phyloP scores from a whole-genome alignment of 2,113 vertebrate species.

The Actenoides hombroni region DNA sequence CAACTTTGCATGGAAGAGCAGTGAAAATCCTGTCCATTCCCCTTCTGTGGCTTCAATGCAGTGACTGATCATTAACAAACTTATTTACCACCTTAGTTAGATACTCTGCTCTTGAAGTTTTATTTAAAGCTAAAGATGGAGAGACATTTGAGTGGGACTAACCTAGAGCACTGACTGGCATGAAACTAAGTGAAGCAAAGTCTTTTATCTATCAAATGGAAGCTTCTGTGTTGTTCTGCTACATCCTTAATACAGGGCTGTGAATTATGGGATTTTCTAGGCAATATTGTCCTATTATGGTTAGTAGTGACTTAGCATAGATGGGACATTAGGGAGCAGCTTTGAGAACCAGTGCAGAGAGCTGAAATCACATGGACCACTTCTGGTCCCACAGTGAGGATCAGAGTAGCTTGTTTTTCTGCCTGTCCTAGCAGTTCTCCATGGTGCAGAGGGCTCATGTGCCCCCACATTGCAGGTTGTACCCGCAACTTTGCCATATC shows the following conservation, averaged over 20 bases:
- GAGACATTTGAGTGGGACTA: not conserved
- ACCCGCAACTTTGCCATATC: no score
- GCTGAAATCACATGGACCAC: not conserved
- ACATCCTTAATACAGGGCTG: not conserved
- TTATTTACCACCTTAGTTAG: not conserved
- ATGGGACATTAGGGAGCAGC: not conserved
- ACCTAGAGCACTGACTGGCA: not conserved
- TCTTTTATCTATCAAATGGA: not conserved
- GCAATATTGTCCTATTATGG: not conserved
- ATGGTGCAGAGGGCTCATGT: not conserved
- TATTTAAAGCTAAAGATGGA: not conserved
- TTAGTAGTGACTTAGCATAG: not conserved
- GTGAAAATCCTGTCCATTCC: not conserved
- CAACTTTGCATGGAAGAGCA: not conserved
- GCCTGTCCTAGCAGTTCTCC: not conserved
- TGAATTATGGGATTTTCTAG: not conserved
- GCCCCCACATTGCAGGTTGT: not conserved
- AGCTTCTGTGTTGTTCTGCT: not conserved
- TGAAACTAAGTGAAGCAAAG: not conserved
- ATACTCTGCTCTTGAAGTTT: not conserved
- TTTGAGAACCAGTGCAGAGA: rapidly evolving
- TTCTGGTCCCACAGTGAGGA: not conserved
- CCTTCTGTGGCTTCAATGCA: not conserved
- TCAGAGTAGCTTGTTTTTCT: rapidly evolving
- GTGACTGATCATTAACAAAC: not conserved